These are phyloP conservation scores for Odocoileus hemionus DNA, from an alignment of 2,113 vertebrate genomes.

Conservation along the genomic window DNA sequence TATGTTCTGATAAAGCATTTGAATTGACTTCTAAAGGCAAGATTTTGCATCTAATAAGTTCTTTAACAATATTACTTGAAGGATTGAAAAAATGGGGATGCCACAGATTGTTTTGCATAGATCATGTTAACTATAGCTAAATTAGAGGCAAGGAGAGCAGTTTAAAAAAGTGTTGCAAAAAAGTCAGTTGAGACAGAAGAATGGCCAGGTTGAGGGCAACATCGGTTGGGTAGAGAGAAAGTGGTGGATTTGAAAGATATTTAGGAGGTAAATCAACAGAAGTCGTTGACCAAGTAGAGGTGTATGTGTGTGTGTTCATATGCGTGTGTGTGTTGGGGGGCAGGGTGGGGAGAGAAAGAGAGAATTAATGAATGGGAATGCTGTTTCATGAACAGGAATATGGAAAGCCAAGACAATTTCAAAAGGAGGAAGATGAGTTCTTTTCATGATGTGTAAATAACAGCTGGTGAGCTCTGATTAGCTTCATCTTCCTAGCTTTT, in stretches of 20 bases:
- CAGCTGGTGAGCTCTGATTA: neutral
- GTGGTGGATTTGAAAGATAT: neutral
- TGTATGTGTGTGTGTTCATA: neutral
- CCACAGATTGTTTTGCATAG: neutral
- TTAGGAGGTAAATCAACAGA: neutral
- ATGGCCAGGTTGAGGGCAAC: neutral
- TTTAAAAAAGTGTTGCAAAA: neutral
- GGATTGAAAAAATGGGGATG: neutral
- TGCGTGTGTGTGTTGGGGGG: fast-evolving
- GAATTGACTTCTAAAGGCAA: neutral
- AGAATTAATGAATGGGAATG: neutral
- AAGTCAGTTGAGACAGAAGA: neutral
- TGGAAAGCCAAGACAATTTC: neutral
- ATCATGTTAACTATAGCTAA: neutral
- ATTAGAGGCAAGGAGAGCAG: neutral
- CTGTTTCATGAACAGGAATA: neutral
- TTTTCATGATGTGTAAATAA: neutral
- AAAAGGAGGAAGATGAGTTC: neutral
- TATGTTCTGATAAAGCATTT: neutral
- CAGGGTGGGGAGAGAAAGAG: neutral
- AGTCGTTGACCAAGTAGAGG: neutral
- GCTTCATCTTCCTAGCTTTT: neutral
- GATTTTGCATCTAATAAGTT: neutral
- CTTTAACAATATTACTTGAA: neutral
- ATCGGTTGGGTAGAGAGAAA: neutral